Evolutionary conservation across 37 sponge, comb jelly and placozoan genomes (phyloP), one percentile per base, ranked within the genome.

Genomic region (Aphrocallistes beatrix): DNA sequence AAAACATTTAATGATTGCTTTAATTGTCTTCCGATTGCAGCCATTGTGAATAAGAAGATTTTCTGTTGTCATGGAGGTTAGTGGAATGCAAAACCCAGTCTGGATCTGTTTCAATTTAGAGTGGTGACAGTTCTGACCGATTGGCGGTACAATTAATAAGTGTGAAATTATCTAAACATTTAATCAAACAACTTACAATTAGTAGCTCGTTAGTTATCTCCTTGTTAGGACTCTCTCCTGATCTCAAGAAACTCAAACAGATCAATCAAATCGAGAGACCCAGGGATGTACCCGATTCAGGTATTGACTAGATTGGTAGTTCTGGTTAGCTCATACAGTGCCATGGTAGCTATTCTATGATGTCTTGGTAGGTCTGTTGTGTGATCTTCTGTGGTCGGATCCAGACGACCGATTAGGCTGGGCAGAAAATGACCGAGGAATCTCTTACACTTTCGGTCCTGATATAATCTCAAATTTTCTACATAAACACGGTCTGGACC

Each of bases 1-100:
- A 88, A 88, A 38, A 88, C 89, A 19, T 88, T 88, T 83, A 88
- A 86, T 6, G 89, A 88, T 83, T 88, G 89, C 81, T 88, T 88
- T 36, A 88, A 88, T 37, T 88, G 89, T 88, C 51, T 88, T 6
- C 89, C 89, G 19, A 50, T 88, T 17, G 89, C 89, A 30, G 89
- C 89, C 8, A 88, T 88, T 19, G 36, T 88, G 1, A 86, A 88
- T 32, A 86, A 88, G 86, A 88, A 88, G 82, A 88, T 88, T 13
- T 88, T 88, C 83, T 88, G 89, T 84, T 88, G 89, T 82, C 89
- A 88, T 50, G 89, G 89, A 1, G 89, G 82, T 23, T 19, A 49
- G 51, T 49, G 23, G 51, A 19, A n/a, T n/a, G n/a, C n/a, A n/a
- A n/a, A n/a, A n/a, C n/a, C n/a, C n/a, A n/a, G n/a, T n/a, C n/a